These are phyloP conservation scores for Tipula helvola DNA, from an alignment of 2,888 invertebrate genomes.

Conservation along the genomic window DNA sequence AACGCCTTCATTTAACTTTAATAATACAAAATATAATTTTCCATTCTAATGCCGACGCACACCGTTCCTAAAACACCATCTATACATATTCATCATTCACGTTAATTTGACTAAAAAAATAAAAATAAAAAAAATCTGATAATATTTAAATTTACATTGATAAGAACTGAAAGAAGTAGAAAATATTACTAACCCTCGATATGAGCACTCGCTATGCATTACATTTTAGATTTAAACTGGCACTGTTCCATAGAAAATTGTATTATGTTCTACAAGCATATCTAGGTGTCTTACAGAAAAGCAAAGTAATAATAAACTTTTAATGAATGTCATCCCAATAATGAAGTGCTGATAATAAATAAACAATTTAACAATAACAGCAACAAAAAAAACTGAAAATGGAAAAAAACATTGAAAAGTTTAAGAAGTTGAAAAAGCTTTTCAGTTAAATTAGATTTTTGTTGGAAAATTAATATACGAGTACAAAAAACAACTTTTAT, in stretches of 20 bases:
- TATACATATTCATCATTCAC: no score
- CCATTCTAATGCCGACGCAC: no score
- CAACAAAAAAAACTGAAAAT: not conserved
- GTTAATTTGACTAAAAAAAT: not conserved
- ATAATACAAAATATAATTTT: no score
- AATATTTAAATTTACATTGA: not conserved
- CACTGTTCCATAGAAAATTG: not conserved
- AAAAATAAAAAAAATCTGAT: not conserved
- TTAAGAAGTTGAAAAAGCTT: not conserved
- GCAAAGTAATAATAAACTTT: not conserved
- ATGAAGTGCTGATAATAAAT: not conserved
- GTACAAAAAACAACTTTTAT: not conserved
- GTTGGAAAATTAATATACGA: not conserved
- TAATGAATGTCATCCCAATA: not conserved
- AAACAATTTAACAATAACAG: not conserved
- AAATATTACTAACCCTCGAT: not conserved
- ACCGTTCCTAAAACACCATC: no score
- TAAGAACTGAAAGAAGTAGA: not conserved
- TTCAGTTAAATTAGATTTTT: not conserved
- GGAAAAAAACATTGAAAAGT: not conserved
- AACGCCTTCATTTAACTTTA: no score
- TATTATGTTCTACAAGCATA: not conserved
- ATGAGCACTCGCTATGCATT: not conserved
- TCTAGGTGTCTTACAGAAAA: not conserved
- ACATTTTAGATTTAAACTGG: not conserved